phyloP scores from a whole-genome alignment of 1,140 invertebrate species.

The Zelostemma sp. region DNA sequence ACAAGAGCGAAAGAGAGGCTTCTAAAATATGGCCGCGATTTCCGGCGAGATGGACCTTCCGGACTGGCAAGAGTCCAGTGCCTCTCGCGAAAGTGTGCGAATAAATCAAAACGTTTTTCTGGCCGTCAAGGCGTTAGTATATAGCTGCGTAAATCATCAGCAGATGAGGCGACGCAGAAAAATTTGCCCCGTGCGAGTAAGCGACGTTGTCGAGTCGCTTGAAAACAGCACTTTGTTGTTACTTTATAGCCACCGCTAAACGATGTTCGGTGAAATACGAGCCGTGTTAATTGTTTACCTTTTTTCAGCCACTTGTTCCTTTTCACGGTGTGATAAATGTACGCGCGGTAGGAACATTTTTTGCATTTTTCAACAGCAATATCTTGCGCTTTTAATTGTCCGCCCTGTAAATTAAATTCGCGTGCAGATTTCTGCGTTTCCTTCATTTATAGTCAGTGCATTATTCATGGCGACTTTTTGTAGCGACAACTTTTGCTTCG shows the following conservation, averaged over 20 bases:
- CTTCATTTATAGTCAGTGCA: no score
- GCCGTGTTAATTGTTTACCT: not conserved
- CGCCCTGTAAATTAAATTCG: no score
- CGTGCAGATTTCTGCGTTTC: no score
- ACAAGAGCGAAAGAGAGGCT: slow-evolving; percentile 5
- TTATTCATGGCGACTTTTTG: no score
- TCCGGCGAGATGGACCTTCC: slow-evolving; percentile 62
- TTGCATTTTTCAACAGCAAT: no score
- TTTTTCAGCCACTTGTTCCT: not conserved
- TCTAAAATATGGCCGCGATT: slow-evolving; percentile 59
- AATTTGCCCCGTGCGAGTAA: not conserved
- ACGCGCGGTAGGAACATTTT: no score
- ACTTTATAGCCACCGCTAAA: not conserved
- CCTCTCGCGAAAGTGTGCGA: slow-evolving; percentile 45
- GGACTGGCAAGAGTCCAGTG: slow-evolving; percentile 55
- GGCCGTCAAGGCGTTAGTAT: slow-evolving; percentile 49
- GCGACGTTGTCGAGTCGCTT: not conserved
- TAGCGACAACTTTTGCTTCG: no score
- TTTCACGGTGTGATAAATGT: no score
- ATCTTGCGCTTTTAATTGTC: no score
- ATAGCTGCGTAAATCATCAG: slow-evolving; percentile 53
- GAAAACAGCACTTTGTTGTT: not conserved
- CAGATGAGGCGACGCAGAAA: slow-evolving; percentile 2
- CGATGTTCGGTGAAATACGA: not conserved
- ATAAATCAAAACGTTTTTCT: slow-evolving; percentile 56